Evolutionary conservation across 2,888 invertebrate species (phyloP), one percentile per base, ranked within the genome.

Genomic region (Leucoptera coffeella): DNA sequence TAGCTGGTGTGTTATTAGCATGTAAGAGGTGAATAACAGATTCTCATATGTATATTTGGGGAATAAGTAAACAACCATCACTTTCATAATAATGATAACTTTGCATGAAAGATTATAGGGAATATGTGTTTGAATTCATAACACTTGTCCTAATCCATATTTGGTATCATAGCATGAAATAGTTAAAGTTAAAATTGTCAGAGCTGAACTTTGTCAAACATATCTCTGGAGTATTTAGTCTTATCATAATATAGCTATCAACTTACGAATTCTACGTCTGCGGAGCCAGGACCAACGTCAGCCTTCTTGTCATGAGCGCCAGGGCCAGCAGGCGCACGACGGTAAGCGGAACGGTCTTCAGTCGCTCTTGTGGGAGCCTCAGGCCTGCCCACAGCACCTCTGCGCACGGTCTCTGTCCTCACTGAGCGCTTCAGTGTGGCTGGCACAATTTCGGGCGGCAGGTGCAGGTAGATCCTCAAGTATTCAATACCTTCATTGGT

Each of bases 401-500:
- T 84, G 30, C 92, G 79, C 15, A 85, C 82, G 3, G 91, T 81
- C 57, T 94, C 94, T 3, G 88, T 78, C 37, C 92, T 79, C 7
- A 82, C 80, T 40, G 91, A 92, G 36, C 93, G 81, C 72, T 95
- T 97, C 38, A 99, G 75, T 2, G 99, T 99, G 2, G 95, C 85
- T 20, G 99, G 99, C 17, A 99, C 96, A 64, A 99, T 97, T 79
- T 99, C 99, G 35, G 95, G 85, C 6, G 99, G 97, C 48, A 99
- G 77, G 52, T 99, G 95, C 36, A 99, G 78, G 69, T 88, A 96
- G 49, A 87, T 87, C 38, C 99, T 78, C 38, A 99, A 74, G 61
- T 93, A 97, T 56, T 92, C 90, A 55, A 99, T 97, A 40, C 99
- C 99, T 49, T 96, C 93, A 56, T 99, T 97, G 37, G 95, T 99